phyloP scores from a whole-genome alignment of 2,888 invertebrate species.

The Xestia rhomboidea region DNA sequence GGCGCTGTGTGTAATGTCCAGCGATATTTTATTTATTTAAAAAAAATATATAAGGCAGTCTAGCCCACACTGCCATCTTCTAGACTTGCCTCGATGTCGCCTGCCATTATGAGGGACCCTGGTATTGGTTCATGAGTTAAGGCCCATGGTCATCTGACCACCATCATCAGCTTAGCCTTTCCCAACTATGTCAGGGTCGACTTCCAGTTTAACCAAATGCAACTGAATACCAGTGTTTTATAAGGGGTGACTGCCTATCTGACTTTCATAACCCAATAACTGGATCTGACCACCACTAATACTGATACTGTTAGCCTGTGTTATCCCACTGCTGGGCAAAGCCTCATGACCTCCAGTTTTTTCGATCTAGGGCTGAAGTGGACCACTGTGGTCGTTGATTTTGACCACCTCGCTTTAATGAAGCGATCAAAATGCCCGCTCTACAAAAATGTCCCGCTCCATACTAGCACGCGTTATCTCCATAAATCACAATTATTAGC shows the following conservation, averaged over 20 bases:
- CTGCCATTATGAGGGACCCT: neutral
- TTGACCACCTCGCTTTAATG: neutral
- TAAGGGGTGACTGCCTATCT: neutral
- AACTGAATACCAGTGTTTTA: neutral
- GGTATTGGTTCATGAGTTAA: neutral
- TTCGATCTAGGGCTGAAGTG: neutral
- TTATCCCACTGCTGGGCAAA: no score
- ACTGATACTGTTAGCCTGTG: no score
- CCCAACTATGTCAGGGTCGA: neutral
- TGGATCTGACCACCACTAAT: neutral
- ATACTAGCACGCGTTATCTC: conserved; percentile 31
- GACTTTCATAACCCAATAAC: neutral
- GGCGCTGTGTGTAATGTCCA: no score
- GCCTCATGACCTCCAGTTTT: no score
- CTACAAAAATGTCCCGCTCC: conserved; percentile 18
- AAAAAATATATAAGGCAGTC: no score
- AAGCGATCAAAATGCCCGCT: neutral
- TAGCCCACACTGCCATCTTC: no score
- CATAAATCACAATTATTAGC: conserved; percentile 52
- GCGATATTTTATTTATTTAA: no score
- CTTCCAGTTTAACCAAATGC: neutral
- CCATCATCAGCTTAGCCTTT: neutral
- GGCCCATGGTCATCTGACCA: no score
- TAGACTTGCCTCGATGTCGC: neutral
- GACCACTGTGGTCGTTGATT: no score